Evolutionary conservation across 2,113 vertebrate species (phyloP).

Genomic region (Zootoca vivipara): DNA sequence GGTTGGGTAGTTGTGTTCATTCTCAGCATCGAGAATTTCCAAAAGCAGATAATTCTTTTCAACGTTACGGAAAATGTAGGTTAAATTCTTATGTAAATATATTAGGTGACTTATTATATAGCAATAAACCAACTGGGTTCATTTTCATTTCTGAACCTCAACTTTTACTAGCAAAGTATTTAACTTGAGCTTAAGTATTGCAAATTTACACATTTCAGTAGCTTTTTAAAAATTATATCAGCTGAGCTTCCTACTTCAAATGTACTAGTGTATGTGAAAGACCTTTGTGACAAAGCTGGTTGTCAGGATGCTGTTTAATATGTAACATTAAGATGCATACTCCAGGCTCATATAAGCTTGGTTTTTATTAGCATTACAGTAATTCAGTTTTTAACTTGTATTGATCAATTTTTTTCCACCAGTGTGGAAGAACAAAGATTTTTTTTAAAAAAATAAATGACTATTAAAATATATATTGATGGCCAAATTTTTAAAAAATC

Average conservation of each 20-base stretch:
- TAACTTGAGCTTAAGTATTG: slow-evolving; percentile 34
- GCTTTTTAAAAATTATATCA: not conserved
- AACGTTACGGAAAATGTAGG: slow-evolving; percentile 27
- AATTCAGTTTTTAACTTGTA: slow-evolving; percentile 1
- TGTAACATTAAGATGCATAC: slow-evolving; percentile 24
- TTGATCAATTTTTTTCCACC: slow-evolving; percentile 31
- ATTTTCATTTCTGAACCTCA: slow-evolving; percentile 16
- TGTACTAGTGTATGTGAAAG: not conserved
- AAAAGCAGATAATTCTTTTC: slow-evolving; percentile 17
- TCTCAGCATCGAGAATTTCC: slow-evolving; percentile 6
- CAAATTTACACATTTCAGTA: slow-evolving; percentile 18
- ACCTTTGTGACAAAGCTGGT: slow-evolving; percentile 24
- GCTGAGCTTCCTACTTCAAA: slow-evolving; percentile 12
- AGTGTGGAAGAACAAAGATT: slow-evolving; percentile 16
- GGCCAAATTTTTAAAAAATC: not conserved
- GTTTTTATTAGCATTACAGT: slow-evolving; percentile 22
- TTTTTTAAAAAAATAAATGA: slow-evolving; percentile 4
- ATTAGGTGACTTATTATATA: slow-evolving; percentile 40
- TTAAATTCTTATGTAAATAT: slow-evolving; percentile 22
- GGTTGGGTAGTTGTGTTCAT: slow-evolving; percentile 17
- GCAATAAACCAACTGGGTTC: slow-evolving; percentile 39
- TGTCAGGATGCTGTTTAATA: slow-evolving; percentile 41
- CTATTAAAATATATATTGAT: not conserved
- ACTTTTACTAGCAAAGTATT: slow-evolving; percentile 38
- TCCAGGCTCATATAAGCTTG: slow-evolving; percentile 18